These are phyloP conservation scores for Lepidochitona cinerea DNA, from an alignment of 2,888 invertebrate species.

Conservation along the genomic window DNA sequence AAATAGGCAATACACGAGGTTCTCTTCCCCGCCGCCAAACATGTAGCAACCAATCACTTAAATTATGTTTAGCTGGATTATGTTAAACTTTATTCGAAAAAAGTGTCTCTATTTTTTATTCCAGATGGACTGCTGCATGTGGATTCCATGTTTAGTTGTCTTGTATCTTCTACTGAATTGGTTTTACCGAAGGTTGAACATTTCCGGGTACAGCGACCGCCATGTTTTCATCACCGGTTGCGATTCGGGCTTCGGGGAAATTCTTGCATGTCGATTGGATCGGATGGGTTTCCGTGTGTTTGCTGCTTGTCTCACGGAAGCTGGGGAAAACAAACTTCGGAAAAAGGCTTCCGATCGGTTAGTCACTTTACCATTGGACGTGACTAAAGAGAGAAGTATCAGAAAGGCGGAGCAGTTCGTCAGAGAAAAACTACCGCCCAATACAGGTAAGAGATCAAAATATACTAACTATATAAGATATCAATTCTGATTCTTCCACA, in stretches of 20 bases:
- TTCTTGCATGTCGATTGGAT: constrained; percentile 14
- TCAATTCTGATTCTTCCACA: no score
- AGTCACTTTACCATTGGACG: constrained; percentile 27
- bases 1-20: no score
- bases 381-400: constrained; percentile 28
- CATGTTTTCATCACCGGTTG: constrained; percentile 16
- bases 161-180: background rate
- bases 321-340: constrained; percentile 5
- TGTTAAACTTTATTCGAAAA: no score
- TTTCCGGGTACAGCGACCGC: background rate
- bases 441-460: constrained; percentile 20
- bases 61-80: no score
- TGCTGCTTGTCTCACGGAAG: constrained; percentile 13
- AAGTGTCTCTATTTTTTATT: background rate
- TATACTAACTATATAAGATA: no score
- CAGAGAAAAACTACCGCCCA: constrained; percentile 20
- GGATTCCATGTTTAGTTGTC: background rate
- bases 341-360: background rate
- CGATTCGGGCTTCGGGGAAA: constrained; percentile 18
- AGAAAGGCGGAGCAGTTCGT: constrained; percentile 18
- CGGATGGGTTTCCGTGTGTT: constrained; percentile 17
- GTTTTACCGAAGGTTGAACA: background rate
- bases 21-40: no score
- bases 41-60: no score
- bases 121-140: background rate